Evolutionary conservation across 2,888 invertebrate genomes (phyloP), one percentile per base, ranked within the genome.

Genomic region (Gisinianus flammeolus): DNA sequence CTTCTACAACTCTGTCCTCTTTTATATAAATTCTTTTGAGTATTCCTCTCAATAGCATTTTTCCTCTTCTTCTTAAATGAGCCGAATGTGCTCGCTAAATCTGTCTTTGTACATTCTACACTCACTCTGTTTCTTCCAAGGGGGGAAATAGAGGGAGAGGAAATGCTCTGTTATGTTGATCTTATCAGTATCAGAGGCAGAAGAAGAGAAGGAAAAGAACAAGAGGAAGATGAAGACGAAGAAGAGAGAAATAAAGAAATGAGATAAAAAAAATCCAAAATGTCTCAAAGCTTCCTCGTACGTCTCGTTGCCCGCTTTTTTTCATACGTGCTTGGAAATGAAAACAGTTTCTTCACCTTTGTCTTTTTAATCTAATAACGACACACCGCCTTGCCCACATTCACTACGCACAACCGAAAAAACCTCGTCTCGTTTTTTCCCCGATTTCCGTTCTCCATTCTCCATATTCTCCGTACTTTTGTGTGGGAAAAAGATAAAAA

Each of bases 1-100:
- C 66, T n/a, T n/a, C 28, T 26, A 19, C 24, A 10, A n/a, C 26
- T 24, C 62, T 62, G 24, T 26, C 10, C 28, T 62, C 67, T 22
- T 44, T 58, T n/a, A n/a, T n/a, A n/a, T n/a, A n/a, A n/a, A n/a
- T n/a, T n/a, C n/a, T n/a, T n/a, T n/a, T n/a, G n/a, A n/a, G n/a
- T 73, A 73, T 62, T 73, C 33, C 22, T 73, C 56, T 31, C 31
- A 73, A 73, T 58, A 33, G 33, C 66, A 66, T 66, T 73, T 58
- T 73, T 64, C 19, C 67, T 22, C n/a, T 24, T 64, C 26, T 30
- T 22, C 6, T 54, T 72, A 56, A 72, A 58, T 72, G 72, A 72
- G 72, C 72, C 56, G 10, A 56, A 31, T 54, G 31, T 26, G 28
- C 22, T 54, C 54, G 24, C 72, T 52, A 26, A 33, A 31, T 62